Evolutionary conservation across 2,113 vertebrate genomes (phyloP).

Genomic region (Sinocyclocheilus anshuiensis): DNA sequence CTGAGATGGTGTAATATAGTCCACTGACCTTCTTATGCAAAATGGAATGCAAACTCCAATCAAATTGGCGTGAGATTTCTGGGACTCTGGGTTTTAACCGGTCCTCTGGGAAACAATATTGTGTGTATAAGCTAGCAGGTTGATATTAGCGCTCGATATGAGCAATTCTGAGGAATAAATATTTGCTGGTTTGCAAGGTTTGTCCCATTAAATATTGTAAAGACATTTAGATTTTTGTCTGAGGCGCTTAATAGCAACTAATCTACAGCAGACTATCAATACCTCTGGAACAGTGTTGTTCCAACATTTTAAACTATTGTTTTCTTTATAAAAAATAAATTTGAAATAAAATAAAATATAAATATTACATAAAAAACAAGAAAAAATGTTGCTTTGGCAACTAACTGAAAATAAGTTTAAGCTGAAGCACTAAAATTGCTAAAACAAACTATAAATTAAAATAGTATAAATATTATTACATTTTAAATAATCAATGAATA

Average conservation of each 20-base stretch:
- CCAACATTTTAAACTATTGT: background rate
- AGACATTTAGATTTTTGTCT: background rate
- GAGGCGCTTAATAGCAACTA: no score
- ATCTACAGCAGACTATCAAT: background rate
- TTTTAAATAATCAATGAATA: no score
- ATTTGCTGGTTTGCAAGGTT: background rate
- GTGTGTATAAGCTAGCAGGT: background rate
- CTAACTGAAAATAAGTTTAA: no score
- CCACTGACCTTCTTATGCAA: background rate
- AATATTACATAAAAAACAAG: no score
- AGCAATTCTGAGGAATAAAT: background rate
- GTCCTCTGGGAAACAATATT: background rate
- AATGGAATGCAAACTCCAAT: background rate
- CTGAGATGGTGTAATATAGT: background rate
- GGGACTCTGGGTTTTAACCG: background rate
- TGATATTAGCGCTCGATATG: background rate
- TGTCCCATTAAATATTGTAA: background rate
- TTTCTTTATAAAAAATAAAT: background rate
- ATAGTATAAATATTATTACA: no score
- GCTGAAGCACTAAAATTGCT: no score
- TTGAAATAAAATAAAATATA: background rate
- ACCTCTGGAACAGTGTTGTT: background rate
- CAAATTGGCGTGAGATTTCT: background rate
- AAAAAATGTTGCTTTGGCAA: no score
- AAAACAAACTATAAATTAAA: no score